Evolutionary conservation across 2,888 invertebrate genomes (phyloP), one percentile per base, ranked within the genome.

Genomic region (Trichogramma dendrolimi): DNA sequence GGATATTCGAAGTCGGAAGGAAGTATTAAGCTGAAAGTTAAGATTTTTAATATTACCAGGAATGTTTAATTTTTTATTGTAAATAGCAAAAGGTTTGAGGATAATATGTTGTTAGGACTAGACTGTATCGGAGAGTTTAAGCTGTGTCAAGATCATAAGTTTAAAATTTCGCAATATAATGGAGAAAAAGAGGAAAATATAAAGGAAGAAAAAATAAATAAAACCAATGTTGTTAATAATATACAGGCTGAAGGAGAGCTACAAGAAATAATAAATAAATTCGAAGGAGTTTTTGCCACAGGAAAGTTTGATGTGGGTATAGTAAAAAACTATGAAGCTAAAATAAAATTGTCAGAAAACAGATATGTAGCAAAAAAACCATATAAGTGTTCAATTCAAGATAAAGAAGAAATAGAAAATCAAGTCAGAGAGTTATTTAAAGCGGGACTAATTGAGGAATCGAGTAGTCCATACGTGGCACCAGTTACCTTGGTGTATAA

Each of bases 401-500:
- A 68, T 57, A 66, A 58, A 58, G 55, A 48, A 56, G 68, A 69
- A 66, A 68, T 68, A 52, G 68, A 67, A 61, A 55, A 56, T 8
- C 65, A 65, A 60, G 61, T 65, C 10, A 39, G 61, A 50, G 67
- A 69, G 55, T 60, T 71, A 56, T 58, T 70, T 44, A 62, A 71
- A 39, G 61, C 67, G 48, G 62, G 62, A n/a, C 62, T 71, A 50
- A 67, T 70, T 4, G 69, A 69, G 55, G 71, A 70, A 50, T 69
- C 68, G 44, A 61, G 67, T 53, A 67, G 68, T 40, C 70, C 69
- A 40, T 67, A 69, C 65, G 69, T 68, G 44, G 70, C 69, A 41
- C 69, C 70, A 39, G 67, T 70, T 40, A 71, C 69, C 14, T 44
- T 68, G 67, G n/a, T 67, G 47, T 70, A 65, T 41, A 72, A 68